Base-by-base conservation (phyloP, 2,888 invertebrate species). In the Hydrotaea cyrtoneurina region DNA sequence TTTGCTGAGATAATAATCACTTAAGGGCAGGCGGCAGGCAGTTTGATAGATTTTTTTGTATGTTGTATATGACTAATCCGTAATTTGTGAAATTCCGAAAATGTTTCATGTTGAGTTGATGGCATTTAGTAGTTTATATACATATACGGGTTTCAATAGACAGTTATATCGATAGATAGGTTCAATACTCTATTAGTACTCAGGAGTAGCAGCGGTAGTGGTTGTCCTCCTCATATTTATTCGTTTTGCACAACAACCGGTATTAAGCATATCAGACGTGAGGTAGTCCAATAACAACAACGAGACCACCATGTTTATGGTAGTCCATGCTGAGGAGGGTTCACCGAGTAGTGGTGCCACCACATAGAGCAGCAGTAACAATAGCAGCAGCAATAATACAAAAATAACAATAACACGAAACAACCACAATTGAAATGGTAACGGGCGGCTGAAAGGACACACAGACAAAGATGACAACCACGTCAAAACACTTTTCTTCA, bases 221-320 rank as follows among this genome's bases (percentile, higher is more conserved):
- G 43, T 13, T 11, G 43, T 43, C 15, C 43, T 43, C 31, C 31
- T 15, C 8, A 23, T 15, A 8, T 7, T 23, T 43, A n/a, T 55
- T 36, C 39, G 39, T 43, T 62, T 43, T 62, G 53, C 21, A 53
- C 62, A 26, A n/a, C 21, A 21, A 76, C 80, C 80, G 80, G 80
- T 76, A 76, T 80, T 76, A 75, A 80, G 69, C 36, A 43, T 75
- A 59, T 59, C 71, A 80, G 53, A 72, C 74, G 76, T 80, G 80
- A 75, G 80, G 80, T 80, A 76, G 80, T 80, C 80, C 76, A 72
- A 5, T 39, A 46, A 73, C 17, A 69, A 69, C 66, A 66, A 64
- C 64, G 17, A 64, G 15, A 59, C 31, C 62, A 62, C 17, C 31
- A 31, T n/a, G 31, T 62, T 31, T 31, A 31, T n/a, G n/a, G 15